Evolutionary conservation across 2,113 vertebrate genomes (phyloP).

Genomic region (Psilopogon haemacephalus): DNA sequence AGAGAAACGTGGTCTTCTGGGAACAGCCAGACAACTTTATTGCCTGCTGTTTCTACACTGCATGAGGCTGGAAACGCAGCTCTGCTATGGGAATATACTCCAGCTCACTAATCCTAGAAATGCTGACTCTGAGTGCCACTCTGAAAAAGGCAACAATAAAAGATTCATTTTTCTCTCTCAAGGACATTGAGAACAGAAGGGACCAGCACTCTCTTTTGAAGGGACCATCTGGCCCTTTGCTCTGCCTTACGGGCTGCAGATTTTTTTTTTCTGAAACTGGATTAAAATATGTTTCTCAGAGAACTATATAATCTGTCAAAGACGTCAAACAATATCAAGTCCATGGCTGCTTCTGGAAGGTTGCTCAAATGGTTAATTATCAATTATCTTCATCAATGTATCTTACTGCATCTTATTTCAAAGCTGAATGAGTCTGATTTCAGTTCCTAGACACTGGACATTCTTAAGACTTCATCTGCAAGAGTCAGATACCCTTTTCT

Average conservation of each 20-base stretch:
- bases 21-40: background rate
- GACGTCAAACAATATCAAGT: background rate
- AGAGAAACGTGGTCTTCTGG: background rate
- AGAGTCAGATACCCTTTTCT: background rate
- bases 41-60: background rate
- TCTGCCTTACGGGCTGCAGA: background rate
- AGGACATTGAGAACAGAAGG: slow-evolving; percentile 45
- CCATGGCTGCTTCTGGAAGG: background rate
- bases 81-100: background rate
- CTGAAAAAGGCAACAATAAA: slow-evolving; percentile 16
- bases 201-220: background rate
- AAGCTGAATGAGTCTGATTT: background rate
- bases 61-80: background rate
- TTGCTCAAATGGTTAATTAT: background rate
- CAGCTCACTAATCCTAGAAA: slow-evolving; percentile 48
- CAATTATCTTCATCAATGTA: background rate
- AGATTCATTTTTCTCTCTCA: background rate
- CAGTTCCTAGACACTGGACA: background rate
- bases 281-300: slow-evolving; percentile 13
- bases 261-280: background rate
- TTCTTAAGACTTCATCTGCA: background rate
- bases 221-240: slow-evolving; percentile 26
- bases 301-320: background rate
- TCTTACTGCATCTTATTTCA: background rate
- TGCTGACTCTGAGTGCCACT: slow-evolving; percentile 21